Conservation (phyloP, 2,888 invertebrate species). For the Drosophila paranaensis region DNA sequence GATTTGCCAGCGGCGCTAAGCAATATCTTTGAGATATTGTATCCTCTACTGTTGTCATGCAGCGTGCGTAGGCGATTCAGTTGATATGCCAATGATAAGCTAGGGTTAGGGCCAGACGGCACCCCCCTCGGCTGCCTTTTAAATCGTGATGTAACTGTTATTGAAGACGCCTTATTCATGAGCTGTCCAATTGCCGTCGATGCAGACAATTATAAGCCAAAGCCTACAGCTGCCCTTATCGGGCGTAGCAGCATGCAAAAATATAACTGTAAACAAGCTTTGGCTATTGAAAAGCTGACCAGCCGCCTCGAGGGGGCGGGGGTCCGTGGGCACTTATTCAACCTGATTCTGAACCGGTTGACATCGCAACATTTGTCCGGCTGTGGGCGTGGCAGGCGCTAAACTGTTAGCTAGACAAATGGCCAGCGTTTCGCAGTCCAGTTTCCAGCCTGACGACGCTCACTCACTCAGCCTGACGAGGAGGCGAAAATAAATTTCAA, state of each 20-base stretch:
- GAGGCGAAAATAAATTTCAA: slow-evolving; percentile 65
- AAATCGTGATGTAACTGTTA: slow-evolving; percentile 54
- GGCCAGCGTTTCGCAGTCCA: slow-evolving; percentile 36
- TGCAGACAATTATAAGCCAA: slow-evolving; percentile 29
- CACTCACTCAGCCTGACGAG: slow-evolving; percentile 20
- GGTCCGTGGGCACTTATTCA: slow-evolving; percentile 12
- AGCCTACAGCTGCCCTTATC: slow-evolving; percentile 18
- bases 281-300: slow-evolving; percentile 22
- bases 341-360: slow-evolving; percentile 55
- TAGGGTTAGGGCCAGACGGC: not conserved
- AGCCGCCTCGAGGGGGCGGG: not conserved
- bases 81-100: slow-evolving; percentile 22
- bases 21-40: slow-evolving; percentile 66
- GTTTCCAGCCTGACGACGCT: not conserved
- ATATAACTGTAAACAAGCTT: slow-evolving; percentile 1
- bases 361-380: slow-evolving; percentile 47
- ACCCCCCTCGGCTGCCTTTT: slow-evolving; percentile 17
- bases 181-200: slow-evolving; percentile 12
- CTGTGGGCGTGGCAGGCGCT: slow-evolving; percentile 51
- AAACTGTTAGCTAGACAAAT: slow-evolving; percentile 64
- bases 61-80: slow-evolving; percentile 67
- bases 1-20: slow-evolving; percentile 46
- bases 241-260: not conserved
- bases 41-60: slow-evolving; percentile 59
- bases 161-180: slow-evolving; percentile 32